phyloP scores from a whole-genome alignment of 1,140 invertebrate genomes.

The Aporrectodea caliginosa region DNA sequence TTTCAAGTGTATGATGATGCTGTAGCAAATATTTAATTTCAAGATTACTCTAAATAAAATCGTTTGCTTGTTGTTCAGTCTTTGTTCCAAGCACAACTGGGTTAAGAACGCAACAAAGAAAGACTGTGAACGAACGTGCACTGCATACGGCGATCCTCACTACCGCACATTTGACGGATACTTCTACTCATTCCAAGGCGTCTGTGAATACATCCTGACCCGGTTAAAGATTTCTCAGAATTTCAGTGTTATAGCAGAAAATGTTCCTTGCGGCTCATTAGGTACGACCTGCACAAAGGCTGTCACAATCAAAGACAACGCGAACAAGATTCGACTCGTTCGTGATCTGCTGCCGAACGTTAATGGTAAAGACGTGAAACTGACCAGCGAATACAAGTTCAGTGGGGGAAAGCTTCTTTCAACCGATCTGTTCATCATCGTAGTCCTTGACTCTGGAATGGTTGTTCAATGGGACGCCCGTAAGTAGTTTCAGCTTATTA shows the following conservation, averaged over 20 bases:
- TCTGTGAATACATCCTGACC: slow-evolving; percentile 5
- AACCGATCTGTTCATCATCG: neutral
- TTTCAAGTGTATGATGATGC: no score
- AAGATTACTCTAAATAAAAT: no score
- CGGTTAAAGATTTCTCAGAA: neutral
- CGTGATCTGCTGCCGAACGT: neutral
- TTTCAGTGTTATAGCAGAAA: slow-evolving; percentile 6
- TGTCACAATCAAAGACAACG: neutral
- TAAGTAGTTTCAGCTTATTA: no score
- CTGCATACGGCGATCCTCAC: slow-evolving; percentile 56
- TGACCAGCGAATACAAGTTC: neutral
- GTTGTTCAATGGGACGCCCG: neutral
- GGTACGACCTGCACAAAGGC: neutral
- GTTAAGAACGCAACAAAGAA: slow-evolving; percentile 62
- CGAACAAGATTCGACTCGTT: neutral
- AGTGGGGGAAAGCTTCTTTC: neutral
- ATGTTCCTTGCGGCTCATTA: slow-evolving; percentile 8
- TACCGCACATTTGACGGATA: slow-evolving; percentile 76
- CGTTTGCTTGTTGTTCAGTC: slow-evolving; percentile 55
- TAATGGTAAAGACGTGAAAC: neutral
- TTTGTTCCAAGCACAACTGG: slow-evolving; percentile 69
- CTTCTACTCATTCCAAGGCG: slow-evolving; percentile 72
- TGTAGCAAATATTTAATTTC: no score
- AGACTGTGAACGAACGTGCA: slow-evolving; percentile 29
- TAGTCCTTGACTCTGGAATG: neutral